phyloP scores from a whole-genome alignment of 2,797 vertebrate genomes.

The Ciconia nigra region DNA sequence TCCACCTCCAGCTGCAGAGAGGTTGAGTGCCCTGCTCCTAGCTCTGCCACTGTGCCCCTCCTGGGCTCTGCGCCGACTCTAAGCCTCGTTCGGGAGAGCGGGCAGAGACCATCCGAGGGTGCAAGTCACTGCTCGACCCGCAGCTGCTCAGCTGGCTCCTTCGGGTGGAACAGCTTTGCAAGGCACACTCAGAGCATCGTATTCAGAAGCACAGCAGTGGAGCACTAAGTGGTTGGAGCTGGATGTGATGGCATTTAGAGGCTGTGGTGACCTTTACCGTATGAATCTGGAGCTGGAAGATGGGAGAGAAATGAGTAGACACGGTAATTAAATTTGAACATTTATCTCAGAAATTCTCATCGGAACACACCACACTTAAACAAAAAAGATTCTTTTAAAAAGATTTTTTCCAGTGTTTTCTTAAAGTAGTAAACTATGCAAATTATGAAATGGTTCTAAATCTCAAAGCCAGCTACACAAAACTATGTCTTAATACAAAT shows the following conservation, averaged over 20 bases:
- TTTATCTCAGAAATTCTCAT: not conserved
- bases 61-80: no score
- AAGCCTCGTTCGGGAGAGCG: rapidly evolving
- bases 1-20: not conserved
- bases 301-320: not conserved
- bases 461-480: not conserved
- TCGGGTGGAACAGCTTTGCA: not conserved
- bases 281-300: not conserved
- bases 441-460: not conserved
- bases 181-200: no score
- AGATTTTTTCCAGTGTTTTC: not conserved
- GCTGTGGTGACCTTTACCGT: not conserved
- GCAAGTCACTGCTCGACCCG: rapidly evolving
- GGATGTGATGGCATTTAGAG: not conserved
- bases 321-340: not conserved
- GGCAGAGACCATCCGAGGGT: not conserved
- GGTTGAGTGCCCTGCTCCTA: not conserved
- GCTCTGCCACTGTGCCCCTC: not conserved
- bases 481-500: not conserved
- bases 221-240: not conserved
- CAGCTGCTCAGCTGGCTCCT: not conserved
- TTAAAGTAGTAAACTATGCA: not conserved
- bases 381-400: not conserved
- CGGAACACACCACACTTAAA: not conserved
- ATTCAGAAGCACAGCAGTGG: not conserved